Base-by-base conservation (phyloP, 2,797 vertebrate genomes). In the Xyrichtys novacula region DNA sequence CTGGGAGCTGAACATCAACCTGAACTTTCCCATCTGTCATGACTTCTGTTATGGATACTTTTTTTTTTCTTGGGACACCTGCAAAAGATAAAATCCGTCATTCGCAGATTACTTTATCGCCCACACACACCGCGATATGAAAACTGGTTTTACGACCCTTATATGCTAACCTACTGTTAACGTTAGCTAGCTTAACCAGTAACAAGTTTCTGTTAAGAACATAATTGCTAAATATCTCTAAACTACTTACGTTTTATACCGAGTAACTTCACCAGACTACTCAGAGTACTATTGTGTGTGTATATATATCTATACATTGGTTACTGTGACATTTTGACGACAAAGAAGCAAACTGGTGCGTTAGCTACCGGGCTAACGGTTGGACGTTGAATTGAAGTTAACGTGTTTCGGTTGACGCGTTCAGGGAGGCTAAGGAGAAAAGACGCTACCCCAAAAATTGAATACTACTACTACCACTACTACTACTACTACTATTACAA, bases 11-110 rank as follows among this genome's bases (percentile, higher is more conserved):
- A 11, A 31, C 39, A 43, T 66, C 60, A 12, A 59, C 15, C 9
- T 73, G 20, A 29, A 25, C 76, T 46, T 74, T 52, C n/a, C 1
- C 1, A 6, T 72, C 62, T 2, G 32, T 19, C 81, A 85, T 81
- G 4, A 0, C 63, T 4, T 63, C 26, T 46, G n/a, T 2, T n/a
- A 15, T 14, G 16, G n/a, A 14, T 6, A 5, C 17, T 3, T 29
- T 1, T 0, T 1, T n/a, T 7, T 49, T 22, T 40, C 0, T 49
- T 12, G 1, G 2, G 4, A 40, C 44, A 58, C 15, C 54, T 58
- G 53, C 7, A 40, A 1, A 34, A 38, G 62, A 29, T 15, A 11
- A 29, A 26, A 55, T 1, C 4, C 7, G 1, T 12, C 22, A 12
- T 50, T 20, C 26, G 4, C 5, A 0, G 0, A 1, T 42, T 36